These are phyloP conservation scores for Melanotaenia trifasciata DNA, from an alignment of 2,797 vertebrate species.

Conservation along the genomic window DNA sequence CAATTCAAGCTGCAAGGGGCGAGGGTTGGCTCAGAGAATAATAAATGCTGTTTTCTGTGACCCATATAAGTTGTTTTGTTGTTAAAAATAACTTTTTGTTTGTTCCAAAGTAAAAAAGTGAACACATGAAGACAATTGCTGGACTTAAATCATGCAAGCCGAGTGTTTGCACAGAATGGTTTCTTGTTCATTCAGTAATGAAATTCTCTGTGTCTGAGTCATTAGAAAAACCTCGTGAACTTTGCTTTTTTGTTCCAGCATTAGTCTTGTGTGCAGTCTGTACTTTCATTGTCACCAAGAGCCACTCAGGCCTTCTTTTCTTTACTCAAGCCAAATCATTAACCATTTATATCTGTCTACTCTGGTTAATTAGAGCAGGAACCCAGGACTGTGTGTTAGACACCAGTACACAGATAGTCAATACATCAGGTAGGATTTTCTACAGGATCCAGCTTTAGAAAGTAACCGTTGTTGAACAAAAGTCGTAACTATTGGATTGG, in stretches of 20 bases:
- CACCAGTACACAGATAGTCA: conserved; percentile 19
- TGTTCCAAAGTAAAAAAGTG: too few species aligned
- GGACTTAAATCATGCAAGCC: too few species aligned
- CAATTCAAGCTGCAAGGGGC: conserved; percentile 24
- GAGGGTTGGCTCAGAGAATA: conserved; percentile 6
- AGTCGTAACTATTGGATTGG: background rate
- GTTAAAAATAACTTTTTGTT: too few species aligned
- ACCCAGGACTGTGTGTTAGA: conserved; percentile 34
- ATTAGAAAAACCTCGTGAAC: background rate
- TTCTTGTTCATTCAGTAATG: background rate
- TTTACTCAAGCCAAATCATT: conserved; percentile 17
- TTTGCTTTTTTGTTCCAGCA: background rate
- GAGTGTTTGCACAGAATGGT: background rate
- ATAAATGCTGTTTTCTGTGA: conserved; percentile 7
- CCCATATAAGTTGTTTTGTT: too few species aligned
- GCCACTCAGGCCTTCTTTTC: background rate
- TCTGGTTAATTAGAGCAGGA: conserved; percentile 59
- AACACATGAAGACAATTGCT: background rate
- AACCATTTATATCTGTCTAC: conserved; percentile 51
- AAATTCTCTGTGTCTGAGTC: background rate
- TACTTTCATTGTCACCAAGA: conserved; percentile 10
- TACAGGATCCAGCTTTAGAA: conserved; percentile 1
- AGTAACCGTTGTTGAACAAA: conserved; percentile 8
- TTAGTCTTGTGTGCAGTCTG: background rate
- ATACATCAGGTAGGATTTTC: conserved; percentile 39